phyloP scores from a whole-genome alignment of 2,113 vertebrate species.

The Pipa parva region DNA sequence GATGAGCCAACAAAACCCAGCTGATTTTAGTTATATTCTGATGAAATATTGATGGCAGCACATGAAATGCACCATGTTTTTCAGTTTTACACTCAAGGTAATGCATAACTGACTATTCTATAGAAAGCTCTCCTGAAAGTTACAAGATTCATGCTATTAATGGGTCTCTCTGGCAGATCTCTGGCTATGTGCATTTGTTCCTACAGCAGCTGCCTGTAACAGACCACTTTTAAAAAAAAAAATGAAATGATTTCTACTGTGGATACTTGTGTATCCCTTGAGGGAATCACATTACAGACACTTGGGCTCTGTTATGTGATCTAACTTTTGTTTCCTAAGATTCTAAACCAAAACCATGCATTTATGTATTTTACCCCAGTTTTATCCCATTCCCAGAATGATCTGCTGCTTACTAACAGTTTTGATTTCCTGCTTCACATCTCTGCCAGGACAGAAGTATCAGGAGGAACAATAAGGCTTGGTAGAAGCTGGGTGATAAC shows the following conservation, averaged over 20 bases:
- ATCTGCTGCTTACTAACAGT: slow-evolving; percentile 33
- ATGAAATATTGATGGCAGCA: too few relatives aligned
- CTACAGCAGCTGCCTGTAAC: slow-evolving; percentile 9
- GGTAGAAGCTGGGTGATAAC: neutral
- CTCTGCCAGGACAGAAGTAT: slow-evolving; percentile 27
- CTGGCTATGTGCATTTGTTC: neutral
- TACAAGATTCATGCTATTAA: slow-evolving; percentile 6
- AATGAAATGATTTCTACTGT: slow-evolving; percentile 32
- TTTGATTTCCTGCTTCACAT: slow-evolving; percentile 21
- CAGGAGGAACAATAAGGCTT: slow-evolving; percentile 5
- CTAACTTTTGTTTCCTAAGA: slow-evolving; percentile 7
- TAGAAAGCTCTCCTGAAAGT: neutral
- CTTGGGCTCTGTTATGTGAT: slow-evolving; percentile 20
- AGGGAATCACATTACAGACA: slow-evolving; percentile 25
- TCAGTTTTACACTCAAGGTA: neutral
- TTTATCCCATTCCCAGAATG: neutral
- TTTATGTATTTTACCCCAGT: neutral
- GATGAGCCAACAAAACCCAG: too few relatives aligned
- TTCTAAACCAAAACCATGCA: slow-evolving; percentile 26
- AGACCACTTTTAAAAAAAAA: neutral
- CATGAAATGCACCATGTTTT: too few relatives aligned
- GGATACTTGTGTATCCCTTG: slow-evolving; percentile 7
- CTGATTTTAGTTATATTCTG: too few relatives aligned
- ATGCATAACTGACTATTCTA: slow-evolving; percentile 2
- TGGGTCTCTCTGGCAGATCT: neutral